phyloP scores from a whole-genome alignment of 2,888 invertebrate genomes.

The Cephus nigrinus region DNA sequence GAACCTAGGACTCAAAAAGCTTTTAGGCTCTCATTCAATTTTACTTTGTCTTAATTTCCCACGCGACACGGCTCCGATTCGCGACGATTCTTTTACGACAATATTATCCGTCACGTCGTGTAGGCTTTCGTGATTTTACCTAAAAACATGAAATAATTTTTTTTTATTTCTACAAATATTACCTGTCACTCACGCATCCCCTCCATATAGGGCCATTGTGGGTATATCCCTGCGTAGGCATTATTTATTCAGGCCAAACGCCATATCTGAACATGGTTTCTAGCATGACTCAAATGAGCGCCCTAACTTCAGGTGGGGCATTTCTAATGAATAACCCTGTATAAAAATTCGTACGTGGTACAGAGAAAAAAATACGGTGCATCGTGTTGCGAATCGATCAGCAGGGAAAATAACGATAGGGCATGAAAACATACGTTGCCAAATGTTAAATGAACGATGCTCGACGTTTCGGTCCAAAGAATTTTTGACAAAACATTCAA shows the following conservation, averaged over 20 bases:
- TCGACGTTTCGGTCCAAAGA: not conserved
- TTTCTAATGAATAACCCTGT: not conserved
- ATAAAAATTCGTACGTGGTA: not conserved
- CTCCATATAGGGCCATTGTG: no score
- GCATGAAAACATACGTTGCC: not conserved
- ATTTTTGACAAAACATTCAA: not conserved
- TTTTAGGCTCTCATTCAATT: slow-evolving; percentile 8
- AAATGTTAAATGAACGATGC: not conserved
- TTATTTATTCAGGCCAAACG: no score
- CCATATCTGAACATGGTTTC: no score
- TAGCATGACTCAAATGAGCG: no score
- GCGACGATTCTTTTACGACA: not conserved
- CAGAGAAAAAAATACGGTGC: not conserved
- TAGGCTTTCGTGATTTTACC: not conserved
- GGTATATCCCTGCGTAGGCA: no score
- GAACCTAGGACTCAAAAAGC: not conserved
- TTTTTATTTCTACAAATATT: not conserved
- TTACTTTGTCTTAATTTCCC: slow-evolving; percentile 16
- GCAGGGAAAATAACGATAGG: not conserved
- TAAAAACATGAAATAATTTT: not conserved
- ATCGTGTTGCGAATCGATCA: not conserved
- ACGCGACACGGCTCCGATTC: not conserved
- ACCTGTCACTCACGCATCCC: not conserved
- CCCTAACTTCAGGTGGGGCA: no score
- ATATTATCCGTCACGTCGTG: not conserved